Percentiles rank a stretch among this genome's conserved stretches.
Conservation (phyloP, 2,113 vertebrate species). For the Puma concolor region DNA sequence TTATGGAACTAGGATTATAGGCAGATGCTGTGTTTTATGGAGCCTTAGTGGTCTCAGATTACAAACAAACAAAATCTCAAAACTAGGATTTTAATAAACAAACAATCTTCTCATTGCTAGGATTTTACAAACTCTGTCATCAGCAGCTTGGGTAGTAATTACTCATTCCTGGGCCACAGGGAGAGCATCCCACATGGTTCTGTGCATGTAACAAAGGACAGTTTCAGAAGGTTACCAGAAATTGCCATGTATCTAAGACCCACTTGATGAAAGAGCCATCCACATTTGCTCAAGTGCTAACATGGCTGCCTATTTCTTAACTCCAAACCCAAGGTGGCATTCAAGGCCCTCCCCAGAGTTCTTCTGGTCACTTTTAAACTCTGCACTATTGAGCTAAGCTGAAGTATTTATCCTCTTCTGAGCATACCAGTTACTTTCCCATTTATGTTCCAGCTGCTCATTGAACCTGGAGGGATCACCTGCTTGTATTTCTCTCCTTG, state of each 20-base stretch:
- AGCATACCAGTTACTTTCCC: not conserved
- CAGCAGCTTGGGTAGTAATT: not conserved
- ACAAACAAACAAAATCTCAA: not conserved
- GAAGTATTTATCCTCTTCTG: not conserved
- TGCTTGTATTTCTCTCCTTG: not conserved
- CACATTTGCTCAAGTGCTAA: not conserved
- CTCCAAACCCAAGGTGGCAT: not conserved
- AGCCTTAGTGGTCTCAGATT: not conserved
- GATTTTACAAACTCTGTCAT: not conserved
- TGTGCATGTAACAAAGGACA: not conserved
- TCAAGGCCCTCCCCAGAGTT: not conserved
- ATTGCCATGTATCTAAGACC: not conserved
- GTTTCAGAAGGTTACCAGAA: not conserved
- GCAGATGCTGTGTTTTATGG: not conserved
- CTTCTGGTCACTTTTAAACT: not conserved
- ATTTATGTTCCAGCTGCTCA: not conserved
- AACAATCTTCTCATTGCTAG: not conserved
- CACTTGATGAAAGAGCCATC: not conserved
- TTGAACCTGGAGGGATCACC: not conserved
- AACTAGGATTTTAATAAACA: not conserved
- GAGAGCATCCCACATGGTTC: not conserved
- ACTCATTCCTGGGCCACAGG: not conserved
- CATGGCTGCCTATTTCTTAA: not conserved
- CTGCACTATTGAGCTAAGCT: not conserved
- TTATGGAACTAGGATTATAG: not conserved